Percentiles rank a stretch among this genome's conserved stretches.
Evolutionary conservation across 2,888 invertebrate genomes (phyloP).

Genomic region (Scelioninae gen. 2): DNA sequence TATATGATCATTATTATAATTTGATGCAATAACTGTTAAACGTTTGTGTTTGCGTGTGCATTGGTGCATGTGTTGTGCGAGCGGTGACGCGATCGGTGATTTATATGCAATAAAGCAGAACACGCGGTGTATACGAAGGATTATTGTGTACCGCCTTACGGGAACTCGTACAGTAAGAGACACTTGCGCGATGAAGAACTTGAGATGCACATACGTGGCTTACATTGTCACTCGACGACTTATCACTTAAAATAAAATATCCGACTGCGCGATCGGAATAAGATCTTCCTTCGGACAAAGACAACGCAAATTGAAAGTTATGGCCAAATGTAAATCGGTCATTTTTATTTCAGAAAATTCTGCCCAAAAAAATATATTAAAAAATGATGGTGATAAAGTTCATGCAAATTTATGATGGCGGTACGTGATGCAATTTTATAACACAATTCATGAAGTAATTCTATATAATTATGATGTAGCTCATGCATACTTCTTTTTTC

Average conservation of each 20-base stretch:
- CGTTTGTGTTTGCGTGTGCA: constrained; percentile 9
- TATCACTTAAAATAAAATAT: constrained; percentile 47
- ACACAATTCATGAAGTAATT: background rate
- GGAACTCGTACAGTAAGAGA: constrained; percentile 27
- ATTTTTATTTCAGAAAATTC: constrained; percentile 1
- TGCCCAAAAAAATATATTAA: background rate
- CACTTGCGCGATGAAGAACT: constrained; percentile 35
- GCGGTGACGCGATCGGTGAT: constrained; percentile 38
- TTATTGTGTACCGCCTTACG: constrained; percentile 35
- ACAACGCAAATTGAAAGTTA: constrained; percentile 45
- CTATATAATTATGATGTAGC: too few species aligned
- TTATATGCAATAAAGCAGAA: constrained; percentile 53
- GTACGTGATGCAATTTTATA: background rate
- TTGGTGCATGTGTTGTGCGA: constrained; percentile 1
- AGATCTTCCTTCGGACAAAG: constrained; percentile 44
- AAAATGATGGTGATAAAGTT: background rate
- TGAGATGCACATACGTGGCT: constrained; percentile 23
- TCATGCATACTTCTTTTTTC: too few species aligned
- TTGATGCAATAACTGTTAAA: constrained; percentile 23
- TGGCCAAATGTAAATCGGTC: constrained; percentile 8
- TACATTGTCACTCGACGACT: constrained; percentile 48
- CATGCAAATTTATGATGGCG: constrained; percentile 4
- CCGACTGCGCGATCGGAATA: constrained; percentile 38
- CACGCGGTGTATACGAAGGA: constrained; percentile 36
- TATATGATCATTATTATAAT: constrained; percentile 52